Conservation (phyloP, 2,113 vertebrate species). For the Podiceps cristatus region DNA sequence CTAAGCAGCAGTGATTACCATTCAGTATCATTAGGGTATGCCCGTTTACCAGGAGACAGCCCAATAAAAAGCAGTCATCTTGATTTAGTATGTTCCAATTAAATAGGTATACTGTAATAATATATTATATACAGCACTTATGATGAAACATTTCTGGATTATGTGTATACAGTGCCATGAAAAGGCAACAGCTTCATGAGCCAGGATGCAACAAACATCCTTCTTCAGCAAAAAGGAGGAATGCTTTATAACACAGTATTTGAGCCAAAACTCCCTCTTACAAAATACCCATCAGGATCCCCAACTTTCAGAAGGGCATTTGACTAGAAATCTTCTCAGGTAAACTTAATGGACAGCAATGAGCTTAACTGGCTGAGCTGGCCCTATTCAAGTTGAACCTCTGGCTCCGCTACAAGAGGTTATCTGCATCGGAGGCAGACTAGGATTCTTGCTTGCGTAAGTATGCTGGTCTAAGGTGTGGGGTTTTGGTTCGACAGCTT, state of each 20-base stretch:
- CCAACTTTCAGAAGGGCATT: not conserved
- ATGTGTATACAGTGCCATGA: not conserved
- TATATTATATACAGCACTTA: not conserved
- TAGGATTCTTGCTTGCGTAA: not conserved
- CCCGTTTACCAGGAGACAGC: slow-evolving; percentile 18
- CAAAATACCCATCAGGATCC: not conserved
- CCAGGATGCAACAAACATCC: not conserved
- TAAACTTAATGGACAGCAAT: not conserved
- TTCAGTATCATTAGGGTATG: not conserved
- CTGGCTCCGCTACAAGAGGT: not conserved
- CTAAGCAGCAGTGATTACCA: slow-evolving; percentile 30
- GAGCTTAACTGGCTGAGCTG: not conserved
- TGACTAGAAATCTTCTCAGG: not conserved
- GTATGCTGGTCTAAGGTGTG: not conserved
- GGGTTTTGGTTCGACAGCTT: not conserved
- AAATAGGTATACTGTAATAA: not conserved
- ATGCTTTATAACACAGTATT: not conserved
- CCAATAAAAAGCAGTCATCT: slow-evolving; percentile 34
- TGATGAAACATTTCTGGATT: not conserved
- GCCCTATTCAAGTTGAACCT: not conserved
- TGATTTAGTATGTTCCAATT: slow-evolving; percentile 35
- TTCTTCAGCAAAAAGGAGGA: not conserved
- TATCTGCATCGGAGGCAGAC: not conserved
- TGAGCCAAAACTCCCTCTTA: not conserved
- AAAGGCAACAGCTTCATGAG: not conserved